Conservation (phyloP, 2,113 vertebrate genomes). For the Myrmecobius fasciatus region DNA sequence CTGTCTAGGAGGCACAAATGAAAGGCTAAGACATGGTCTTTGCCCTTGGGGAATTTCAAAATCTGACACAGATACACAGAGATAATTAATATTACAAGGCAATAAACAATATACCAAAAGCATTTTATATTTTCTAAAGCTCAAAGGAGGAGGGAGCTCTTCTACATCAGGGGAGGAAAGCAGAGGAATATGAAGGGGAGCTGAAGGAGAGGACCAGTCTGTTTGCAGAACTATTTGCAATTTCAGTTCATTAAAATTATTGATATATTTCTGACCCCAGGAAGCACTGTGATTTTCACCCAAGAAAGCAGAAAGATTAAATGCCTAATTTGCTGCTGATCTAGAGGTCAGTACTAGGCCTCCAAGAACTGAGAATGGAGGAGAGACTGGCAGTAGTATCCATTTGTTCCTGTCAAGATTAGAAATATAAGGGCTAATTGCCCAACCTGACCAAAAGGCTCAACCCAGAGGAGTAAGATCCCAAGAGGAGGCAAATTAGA, state of each 20-base stretch:
- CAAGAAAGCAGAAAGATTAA: neutral
- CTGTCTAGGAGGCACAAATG: neutral
- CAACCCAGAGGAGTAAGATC: slow-evolving; percentile 7
- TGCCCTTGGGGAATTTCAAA: slow-evolving; percentile 43
- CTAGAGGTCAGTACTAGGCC: neutral
- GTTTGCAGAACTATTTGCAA: neutral
- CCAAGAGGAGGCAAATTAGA: neutral
- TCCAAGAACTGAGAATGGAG: neutral
- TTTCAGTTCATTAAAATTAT: slow-evolving; percentile 7
- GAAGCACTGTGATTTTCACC: neutral
- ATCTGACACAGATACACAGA: neutral
- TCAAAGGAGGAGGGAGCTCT: neutral
- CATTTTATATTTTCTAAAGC: neutral
- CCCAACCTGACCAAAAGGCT: neutral
- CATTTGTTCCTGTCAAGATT: neutral
- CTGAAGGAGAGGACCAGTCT: neutral
- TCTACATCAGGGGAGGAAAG: neutral
- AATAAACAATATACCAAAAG: neutral
- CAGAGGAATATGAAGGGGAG: neutral
- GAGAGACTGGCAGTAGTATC: neutral
- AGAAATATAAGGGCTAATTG: neutral
- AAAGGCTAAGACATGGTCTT: slow-evolving; percentile 26
- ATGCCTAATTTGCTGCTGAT: neutral
- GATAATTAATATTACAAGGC: neutral
- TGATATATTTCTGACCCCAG: neutral